Evolutionary conservation across 2,888 invertebrate genomes (phyloP), one percentile per base, ranked within the genome.

Genomic region (Clepsis dumicolana): DNA sequence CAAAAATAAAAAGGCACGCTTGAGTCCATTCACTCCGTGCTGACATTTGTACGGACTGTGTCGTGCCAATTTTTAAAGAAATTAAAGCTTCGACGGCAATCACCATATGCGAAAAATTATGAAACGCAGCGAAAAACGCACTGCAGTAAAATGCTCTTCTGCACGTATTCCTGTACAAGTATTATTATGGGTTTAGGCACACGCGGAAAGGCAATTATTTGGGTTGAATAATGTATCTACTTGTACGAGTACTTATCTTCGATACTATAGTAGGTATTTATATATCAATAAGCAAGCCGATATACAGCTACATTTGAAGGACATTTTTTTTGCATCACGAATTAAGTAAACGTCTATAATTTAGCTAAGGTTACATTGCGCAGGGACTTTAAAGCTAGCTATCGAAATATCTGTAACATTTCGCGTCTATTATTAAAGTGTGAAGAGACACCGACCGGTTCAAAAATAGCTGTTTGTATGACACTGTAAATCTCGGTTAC

Each of bases 1-100:
- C 81, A 85, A 77, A 84, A 87, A 89, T 87, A 89, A 89, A 91
- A 88, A 88, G 85, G 86, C 86, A 87, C 88, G 85, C 82, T 85
- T 78, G 85, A 88, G 91, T 90, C 91, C 91, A 91, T 93, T 93
- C 91, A 92, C 91, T 88, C 87, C 79, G 83, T 77, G 83, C 86
- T 93, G 93, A 91, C 92, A 92, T 93, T 92, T 92, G 85, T 87
- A 83, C 80, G 81, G 81, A 77, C 73, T 73, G 82, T 81, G 29
- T 81, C 82, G 85, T 89, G 90, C 88, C 89, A 87, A 88, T 90
- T 87, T 87, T 83, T 81, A 77, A 83, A 78, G 77, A 78, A 79
- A 80, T 82, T 64, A 61, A 56, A 70, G 62, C 67, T 64, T 62
- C 61, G 61, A 65, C 59, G 50, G 62, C 57, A 59, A 59, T 32